Evolutionary conservation across 2,113 vertebrate species (phyloP), one percentile per base, ranked within the genome.

Genomic region (Hippocampus comes): DNA sequence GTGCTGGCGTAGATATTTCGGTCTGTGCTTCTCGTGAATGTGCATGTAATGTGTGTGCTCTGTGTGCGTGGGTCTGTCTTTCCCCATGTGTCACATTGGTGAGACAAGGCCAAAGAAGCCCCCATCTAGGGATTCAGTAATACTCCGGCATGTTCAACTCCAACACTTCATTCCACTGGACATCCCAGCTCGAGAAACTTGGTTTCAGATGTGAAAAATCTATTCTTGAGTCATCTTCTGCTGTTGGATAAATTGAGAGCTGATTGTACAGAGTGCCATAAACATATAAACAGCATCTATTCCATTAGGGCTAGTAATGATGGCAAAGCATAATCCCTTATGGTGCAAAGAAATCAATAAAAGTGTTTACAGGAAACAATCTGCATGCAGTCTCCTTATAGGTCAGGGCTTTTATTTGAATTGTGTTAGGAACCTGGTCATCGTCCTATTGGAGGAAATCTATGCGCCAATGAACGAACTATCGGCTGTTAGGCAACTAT

Each of bases 61-160:
- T 46, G 74, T 43, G 68, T 46, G 76, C 0, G 12, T 74, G 74
- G 46, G 51, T 67, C 68, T 72, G 68, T 80, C 64, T 79, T 63
- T 59, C 14, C 0, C 11, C 76, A 70, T 48, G 72, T 85, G 90
- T 86, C 90, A 89, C 82, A 91, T 91, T 61, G 81, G 90, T 91
- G 85, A 85, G 90, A 90, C 88, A 81, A 74, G 75, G 74, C 67
- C 55, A 15, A 79, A 87, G 80, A 84, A 80, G 71, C 55, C 68
- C 74, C 59, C 5, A 34, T 81, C 55, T 63, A 72, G 75, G 68
- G 67, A 71, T 70, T 73, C 30, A 55, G 55, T 66, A 70, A 56
- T 34, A 53, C 76, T 76, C 59, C 59, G 72, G 59, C 75, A 70
- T 51, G 42, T 83, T 87, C 51, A 61, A 25, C 66, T 49, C 70